phyloP scores from a whole-genome alignment of 2,797 vertebrate genomes.

The Odontamblyopus rebecca region DNA sequence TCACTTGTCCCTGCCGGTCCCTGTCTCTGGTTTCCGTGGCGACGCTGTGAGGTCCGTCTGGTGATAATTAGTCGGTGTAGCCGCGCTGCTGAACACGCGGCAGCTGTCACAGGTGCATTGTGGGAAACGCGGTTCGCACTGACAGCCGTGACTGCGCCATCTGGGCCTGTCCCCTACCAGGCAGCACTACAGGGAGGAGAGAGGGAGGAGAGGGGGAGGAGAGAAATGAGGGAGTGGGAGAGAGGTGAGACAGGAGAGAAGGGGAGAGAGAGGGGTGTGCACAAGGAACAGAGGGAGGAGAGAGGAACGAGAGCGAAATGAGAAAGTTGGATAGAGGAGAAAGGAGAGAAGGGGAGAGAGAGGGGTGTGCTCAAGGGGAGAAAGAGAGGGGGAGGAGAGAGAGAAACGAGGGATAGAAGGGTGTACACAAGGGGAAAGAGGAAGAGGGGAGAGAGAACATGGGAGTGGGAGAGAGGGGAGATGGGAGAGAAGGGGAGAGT shows the following conservation, averaged over 20 bases:
- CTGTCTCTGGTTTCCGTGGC: constrained; percentile 3
- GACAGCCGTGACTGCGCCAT: constrained; percentile 11
- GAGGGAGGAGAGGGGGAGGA: background rate
- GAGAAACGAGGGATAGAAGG: background rate
- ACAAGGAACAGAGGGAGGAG: no score
- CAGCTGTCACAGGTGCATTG: constrained; percentile 15
- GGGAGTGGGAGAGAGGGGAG: background rate
- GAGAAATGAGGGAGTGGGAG: background rate
- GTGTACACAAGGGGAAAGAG: no score
- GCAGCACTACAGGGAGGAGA: background rate
- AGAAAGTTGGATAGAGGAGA: no score
- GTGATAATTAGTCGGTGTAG: constrained; percentile 14
- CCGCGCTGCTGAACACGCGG: constrained; percentile 13
- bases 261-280: no score
- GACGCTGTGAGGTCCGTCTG: constrained; percentile 11
- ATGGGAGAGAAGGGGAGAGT: background rate
- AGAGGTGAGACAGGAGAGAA: no score
- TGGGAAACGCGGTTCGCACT: constrained; percentile 12
- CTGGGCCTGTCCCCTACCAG: constrained; percentile 3
- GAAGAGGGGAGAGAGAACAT: background rate
- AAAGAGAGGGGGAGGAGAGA: no score
- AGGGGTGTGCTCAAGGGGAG: no score
- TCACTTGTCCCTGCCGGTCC: background rate
- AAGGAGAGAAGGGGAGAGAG: no score
- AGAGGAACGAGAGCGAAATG: no score